Evolutionary conservation across 1,140 invertebrate genomes (phyloP), one percentile per base, ranked within the genome.

Genomic region (Megathymus violae): DNA sequence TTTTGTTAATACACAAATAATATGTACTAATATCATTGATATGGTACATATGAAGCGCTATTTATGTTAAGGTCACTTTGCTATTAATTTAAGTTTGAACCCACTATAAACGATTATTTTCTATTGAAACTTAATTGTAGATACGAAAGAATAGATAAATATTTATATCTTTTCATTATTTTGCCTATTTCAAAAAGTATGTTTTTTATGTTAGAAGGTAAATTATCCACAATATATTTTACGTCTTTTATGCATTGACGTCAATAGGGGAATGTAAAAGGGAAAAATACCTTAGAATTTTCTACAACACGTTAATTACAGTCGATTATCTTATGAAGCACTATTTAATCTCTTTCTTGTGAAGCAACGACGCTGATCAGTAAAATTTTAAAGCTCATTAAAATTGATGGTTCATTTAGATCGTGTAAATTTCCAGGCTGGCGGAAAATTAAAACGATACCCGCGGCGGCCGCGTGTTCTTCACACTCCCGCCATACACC

Each of bases 381-480:
- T 87, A 85, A 85, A 88, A 80, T 90, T 88, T 89, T 86, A 82
- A 85, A 86, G 82, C 86, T 89, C 86, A 91, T 91, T 91, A 91
- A 91, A 91, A 87, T 87, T 87, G 86, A 91, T 85, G 85, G 80
- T 82, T 87, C 85, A 85, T 86, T 88, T 79, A 67, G 70, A 78
- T 77, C 74, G 80, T 85, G 80, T 88, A 88, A 81, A 88, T 83
- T 82, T 87, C 74, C 78, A 77, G 67, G 71, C 67, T 73, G 67
- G 84, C 86, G 88, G 88, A 91, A 91, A 89, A 91, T 91, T 91
- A 91, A 89, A 91, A 91, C 76, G 78, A 78, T 78, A 82, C 88
- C 85, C 82, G 75, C 66, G 84, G 88, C 85, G 74, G 69, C 64
- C 73, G 61, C 72, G 63, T 71, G 47, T 62, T 62, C 68, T 68